phyloP scores from a whole-genome alignment of 2,797 vertebrate genomes.

The Nasua narica region DNA sequence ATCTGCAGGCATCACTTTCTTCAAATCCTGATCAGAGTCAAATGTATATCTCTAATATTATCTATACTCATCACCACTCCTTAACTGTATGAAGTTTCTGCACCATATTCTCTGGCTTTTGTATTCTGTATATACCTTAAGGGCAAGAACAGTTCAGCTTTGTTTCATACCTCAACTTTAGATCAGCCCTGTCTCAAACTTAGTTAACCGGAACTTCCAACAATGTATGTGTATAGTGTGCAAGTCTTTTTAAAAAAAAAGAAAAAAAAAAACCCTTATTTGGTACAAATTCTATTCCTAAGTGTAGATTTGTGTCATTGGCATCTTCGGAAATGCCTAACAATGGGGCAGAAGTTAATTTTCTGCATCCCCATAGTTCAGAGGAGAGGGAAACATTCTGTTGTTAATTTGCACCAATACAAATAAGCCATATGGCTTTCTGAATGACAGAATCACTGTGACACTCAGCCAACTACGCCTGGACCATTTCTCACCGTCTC shows the following conservation, averaged over 20 bases:
- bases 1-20: neutral
- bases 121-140: neutral
- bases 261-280: neutral
- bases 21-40: neutral
- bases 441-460: conserved; percentile 35
- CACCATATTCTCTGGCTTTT: neutral
- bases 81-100: neutral
- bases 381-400: conserved; percentile 21
- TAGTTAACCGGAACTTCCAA: neutral
- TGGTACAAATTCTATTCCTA: neutral
- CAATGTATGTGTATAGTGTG: neutral
- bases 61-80: neutral
- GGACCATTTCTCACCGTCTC: conserved; percentile 15
- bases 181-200: neutral
- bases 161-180: neutral
- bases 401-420: conserved; percentile 51
- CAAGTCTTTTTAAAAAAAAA: neutral
- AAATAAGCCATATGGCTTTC: conserved; percentile 54
- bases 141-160: neutral
- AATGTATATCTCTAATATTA: neutral
- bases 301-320: neutral
- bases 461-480: neutral
- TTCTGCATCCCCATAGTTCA: neutral
- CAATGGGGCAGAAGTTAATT: conserved; percentile 33
- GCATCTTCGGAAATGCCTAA: neutral